phyloP scores from a whole-genome alignment of 2,113 vertebrate genomes.

The Phyllostomus discolor region DNA sequence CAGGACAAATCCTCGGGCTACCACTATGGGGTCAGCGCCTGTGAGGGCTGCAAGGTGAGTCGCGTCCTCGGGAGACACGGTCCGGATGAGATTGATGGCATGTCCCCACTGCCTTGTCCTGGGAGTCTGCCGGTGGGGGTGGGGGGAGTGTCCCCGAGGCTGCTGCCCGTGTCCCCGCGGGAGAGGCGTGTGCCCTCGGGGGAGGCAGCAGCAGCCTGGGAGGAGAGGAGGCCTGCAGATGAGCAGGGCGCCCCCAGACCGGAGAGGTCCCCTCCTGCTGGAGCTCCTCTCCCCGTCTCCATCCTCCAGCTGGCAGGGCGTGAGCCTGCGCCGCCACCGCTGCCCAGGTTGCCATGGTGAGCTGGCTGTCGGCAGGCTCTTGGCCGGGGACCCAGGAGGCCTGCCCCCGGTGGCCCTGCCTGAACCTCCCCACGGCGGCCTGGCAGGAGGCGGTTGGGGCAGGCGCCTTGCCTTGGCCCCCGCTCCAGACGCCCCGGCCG shows the following conservation, averaged over 20 bases:
- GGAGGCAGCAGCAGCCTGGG: not conserved
- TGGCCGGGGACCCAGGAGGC: constrained; percentile 62
- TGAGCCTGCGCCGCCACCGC: not conserved
- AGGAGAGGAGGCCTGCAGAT: not conserved
- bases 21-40: constrained; percentile 98
- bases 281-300: not conserved
- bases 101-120: not conserved
- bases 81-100: not conserved
- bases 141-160: not conserved
- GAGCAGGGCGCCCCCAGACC: not conserved
- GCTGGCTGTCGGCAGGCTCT: constrained; percentile 56
- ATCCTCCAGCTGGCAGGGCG: constrained; percentile 13
- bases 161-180: not conserved
- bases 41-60: constrained; percentile 98
- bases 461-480: not conserved
- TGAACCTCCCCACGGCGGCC: not conserved
- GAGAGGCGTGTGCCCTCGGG: not conserved
- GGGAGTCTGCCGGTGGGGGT: not conserved
- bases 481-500: not conserved
- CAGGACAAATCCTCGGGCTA: constrained; percentile 98
- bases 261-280: not conserved
- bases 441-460: not conserved
- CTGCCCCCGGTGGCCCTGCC: constrained; percentile 41
- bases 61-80: not conserved
- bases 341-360: constrained; percentile 63